Percentiles rank a stretch among this genome's conserved stretches.
phyloP scores from a whole-genome alignment of 2,888 invertebrate genomes.

The Argyresthia albistria region DNA sequence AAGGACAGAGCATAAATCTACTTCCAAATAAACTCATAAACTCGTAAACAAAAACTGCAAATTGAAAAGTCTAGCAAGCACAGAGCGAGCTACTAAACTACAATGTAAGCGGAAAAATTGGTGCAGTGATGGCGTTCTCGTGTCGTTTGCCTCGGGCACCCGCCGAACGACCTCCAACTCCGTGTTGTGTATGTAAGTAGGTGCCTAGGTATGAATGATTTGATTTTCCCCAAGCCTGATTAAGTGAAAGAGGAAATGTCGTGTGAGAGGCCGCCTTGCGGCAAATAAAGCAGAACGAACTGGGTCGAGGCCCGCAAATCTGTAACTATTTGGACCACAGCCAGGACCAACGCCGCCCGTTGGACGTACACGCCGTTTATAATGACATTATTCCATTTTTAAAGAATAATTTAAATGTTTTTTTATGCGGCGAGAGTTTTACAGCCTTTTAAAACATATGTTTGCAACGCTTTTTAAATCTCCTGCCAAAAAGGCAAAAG shows the following conservation, averaged over 20 bases:
- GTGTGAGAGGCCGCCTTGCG: conserved; percentile 23
- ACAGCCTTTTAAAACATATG: too few relatives aligned
- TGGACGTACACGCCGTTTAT: conserved; percentile 29
- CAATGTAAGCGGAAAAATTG: too few relatives aligned
- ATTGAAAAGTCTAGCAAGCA: too few relatives aligned
- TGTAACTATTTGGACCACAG: conserved; percentile 50
- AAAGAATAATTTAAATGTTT: conserved; percentile 13
- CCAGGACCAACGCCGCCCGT: conserved; percentile 38
- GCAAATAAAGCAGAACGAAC: conserved; percentile 51
- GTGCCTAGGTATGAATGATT: conserved; percentile 1
- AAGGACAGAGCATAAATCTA: too few relatives aligned
- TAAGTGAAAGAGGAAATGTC: conserved; percentile 56
- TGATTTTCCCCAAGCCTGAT: conserved; percentile 10
- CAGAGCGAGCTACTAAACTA: too few relatives aligned
- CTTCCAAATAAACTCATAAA: too few relatives aligned
- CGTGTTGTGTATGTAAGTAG: neutral
- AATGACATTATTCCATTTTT: conserved; percentile 23
- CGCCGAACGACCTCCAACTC: too few relatives aligned
- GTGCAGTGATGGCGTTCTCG: too few relatives aligned
- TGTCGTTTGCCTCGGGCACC: too few relatives aligned
- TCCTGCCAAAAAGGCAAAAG: too few relatives aligned
- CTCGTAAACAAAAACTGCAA: too few relatives aligned
- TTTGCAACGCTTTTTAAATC: too few relatives aligned
- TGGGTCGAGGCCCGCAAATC: conserved; percentile 46
- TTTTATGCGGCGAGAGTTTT: neutral